Conservation (phyloP, 1,140 invertebrate genomes). For the Lucilia sericata region DNA sequence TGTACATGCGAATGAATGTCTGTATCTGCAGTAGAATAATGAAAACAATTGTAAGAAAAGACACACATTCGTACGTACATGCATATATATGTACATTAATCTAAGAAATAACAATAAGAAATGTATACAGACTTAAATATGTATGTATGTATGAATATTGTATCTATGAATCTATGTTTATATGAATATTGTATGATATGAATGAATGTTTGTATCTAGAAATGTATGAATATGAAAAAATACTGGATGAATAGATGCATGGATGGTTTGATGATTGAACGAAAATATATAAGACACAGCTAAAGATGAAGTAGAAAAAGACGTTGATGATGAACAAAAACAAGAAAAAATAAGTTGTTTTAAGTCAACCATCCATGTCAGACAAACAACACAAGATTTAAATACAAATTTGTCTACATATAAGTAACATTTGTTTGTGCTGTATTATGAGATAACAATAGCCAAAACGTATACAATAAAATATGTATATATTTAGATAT, state of each 20-base stretch:
- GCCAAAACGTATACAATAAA: neutral
- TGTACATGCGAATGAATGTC: no score
- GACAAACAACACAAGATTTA: neutral
- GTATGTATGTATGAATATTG: no score
- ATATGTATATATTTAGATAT: neutral
- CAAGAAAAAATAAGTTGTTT: slow-evolving; percentile 22
- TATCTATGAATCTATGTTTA: no score
- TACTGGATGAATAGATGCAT: neutral
- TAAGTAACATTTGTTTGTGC: neutral
- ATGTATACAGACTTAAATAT: no score
- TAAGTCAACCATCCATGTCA: slow-evolving; percentile 15
- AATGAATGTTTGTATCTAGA: no score
- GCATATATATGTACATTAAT: no score
- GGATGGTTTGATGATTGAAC: neutral
- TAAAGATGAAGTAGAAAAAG: neutral
- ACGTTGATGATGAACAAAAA: neutral
- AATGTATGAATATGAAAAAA: neutral
- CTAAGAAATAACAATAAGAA: no score
- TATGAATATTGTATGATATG: no score
- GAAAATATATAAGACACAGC: neutral
- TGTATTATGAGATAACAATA: neutral
- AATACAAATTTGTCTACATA: neutral
- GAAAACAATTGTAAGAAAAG: no score
- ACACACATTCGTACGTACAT: no score
- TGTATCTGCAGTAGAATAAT: no score